Evolutionary conservation across 2,888 invertebrate species (phyloP).

Genomic region (Willowsia nigromaculata): DNA sequence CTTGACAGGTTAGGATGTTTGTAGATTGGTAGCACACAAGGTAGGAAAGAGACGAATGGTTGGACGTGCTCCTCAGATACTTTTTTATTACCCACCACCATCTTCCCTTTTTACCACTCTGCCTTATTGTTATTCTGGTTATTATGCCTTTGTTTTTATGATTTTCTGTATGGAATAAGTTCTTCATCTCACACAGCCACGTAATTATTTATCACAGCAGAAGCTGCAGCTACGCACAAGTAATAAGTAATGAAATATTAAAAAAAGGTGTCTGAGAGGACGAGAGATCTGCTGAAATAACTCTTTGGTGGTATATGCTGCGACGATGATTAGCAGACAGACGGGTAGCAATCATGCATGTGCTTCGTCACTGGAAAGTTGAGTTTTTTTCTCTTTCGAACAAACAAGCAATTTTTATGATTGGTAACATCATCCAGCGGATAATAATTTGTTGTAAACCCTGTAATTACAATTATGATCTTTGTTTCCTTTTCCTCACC

Average conservation of each 20-base stretch:
- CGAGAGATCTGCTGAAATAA: not conserved
- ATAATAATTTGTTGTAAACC: conserved; percentile 64
- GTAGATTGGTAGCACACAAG: conserved; percentile 18
- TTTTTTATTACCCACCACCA: not conserved
- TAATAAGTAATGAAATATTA: conserved; percentile 28
- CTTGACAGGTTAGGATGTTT: conserved; percentile 8
- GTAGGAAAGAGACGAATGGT: conserved; percentile 6
- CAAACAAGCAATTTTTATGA: conserved; percentile 23
- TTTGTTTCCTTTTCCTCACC: conserved; percentile 73
- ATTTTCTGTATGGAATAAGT: conserved; percentile 31
- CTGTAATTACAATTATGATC: conserved; percentile 75
- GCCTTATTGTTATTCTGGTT: conserved; percentile 62
- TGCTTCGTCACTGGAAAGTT: conserved; percentile 30
- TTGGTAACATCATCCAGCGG: conserved; percentile 55
- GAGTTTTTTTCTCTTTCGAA: conserved; percentile 22
- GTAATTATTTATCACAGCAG: conserved; percentile 66
- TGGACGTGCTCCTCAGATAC: conserved; percentile 45
- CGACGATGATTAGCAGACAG: conserved; percentile 23
- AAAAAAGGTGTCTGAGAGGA: conserved; percentile 13
- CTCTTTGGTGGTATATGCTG: conserved; percentile 68
- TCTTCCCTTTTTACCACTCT: not conserved
- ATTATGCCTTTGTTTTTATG: conserved; percentile 46
- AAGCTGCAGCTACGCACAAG: not conserved
- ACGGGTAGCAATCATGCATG: conserved; percentile 6
- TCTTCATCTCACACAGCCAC: conserved; percentile 23